Base-by-base conservation (phyloP, 2,797 vertebrate species). In the Esox lucius region DNA sequence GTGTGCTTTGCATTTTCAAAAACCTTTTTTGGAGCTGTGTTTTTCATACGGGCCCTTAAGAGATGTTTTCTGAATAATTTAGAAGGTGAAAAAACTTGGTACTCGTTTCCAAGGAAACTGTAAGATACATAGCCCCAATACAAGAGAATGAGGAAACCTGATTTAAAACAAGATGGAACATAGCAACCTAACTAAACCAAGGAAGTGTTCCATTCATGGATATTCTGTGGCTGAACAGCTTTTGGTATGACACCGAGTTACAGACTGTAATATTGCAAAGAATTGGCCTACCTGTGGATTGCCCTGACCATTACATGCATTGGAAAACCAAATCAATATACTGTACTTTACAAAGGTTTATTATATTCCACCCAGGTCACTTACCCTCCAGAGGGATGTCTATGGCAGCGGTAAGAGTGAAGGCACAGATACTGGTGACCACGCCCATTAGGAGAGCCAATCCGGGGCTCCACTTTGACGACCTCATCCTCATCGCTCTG, bases 351-450 rank as follows among this genome's bases (percentile, higher is more conserved):
- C 26, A 53, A 42, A 53, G 17, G 8, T 62, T 1, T 59, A 48
- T 68, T 24, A 11, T 70, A 24, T 67, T 46, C 4, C 48, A n/a
- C 48, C 8, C 64, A 69, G n/a, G 22, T 59, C 19, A 87, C 93
- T 89, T 83, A 95, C 94, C 91, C 66, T 95, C 92, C 77, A 94
- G 83, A 1, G 94, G 94, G 84, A 95, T 94, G 72, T 94, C 88
- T 0, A 92, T 64, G 75, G 92, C 87, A 74, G 82, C 39, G 4
- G 84, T 78, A 28, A 19, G 53, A 76, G 75, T 80, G 76, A 91
- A 88, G 88, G 88, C 87, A 87, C 88, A 88, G 75, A 90, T 51
- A 65, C 80, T 87, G 80, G 84, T 71, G 68, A 90, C 77, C 51
- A 83, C n/a, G 39, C 77, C 79, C 76, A 92, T 72, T 48, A 81